These are phyloP conservation scores for Aphaenogaster ashmeadi DNA, from an alignment of 1,140 invertebrate genomes.

Conservation along the genomic window DNA sequence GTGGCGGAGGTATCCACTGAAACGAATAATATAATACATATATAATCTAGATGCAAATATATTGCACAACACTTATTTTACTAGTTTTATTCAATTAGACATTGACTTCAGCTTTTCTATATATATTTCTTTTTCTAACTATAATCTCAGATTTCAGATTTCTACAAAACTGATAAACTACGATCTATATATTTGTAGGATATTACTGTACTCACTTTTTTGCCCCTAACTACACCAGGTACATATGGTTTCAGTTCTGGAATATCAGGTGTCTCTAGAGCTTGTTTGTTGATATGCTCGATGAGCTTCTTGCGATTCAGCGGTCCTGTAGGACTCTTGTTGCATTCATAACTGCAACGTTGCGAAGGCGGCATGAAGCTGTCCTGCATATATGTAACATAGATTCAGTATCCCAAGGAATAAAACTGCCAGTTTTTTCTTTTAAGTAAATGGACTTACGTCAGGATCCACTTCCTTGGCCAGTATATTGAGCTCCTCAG, in stretches of 20 bases:
- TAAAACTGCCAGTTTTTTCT: background rate
- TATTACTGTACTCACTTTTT: conserved; percentile 90
- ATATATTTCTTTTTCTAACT: background rate
- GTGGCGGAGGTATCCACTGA: conserved; percentile 95
- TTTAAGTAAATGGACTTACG: conserved; percentile 90
- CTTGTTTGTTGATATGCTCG: conserved; percentile 99
- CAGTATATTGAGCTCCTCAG: conserved; percentile 98
- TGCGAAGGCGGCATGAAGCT: conserved; percentile 98
- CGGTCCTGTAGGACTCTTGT: conserved; percentile 97
- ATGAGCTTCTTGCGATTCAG: conserved; percentile 98
- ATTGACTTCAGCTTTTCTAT: background rate
- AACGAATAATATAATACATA: conserved; percentile 55
- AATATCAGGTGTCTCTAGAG: conserved; percentile 98
- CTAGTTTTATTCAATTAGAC: background rate
- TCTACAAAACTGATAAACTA: background rate
- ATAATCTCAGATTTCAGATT: background rate
- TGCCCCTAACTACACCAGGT: conserved; percentile 95
- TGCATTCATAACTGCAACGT: conserved; percentile 98
- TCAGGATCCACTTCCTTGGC: conserved; percentile 99
- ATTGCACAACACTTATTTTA: background rate
- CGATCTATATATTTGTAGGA: background rate
- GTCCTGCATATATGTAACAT: conserved; percentile 91
- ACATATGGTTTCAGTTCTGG: conserved; percentile 98
- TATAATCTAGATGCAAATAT: background rate
- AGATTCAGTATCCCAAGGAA: background rate